phyloP scores from a whole-genome alignment of 1,140 invertebrate genomes.

The Drosophila repletoides region DNA sequence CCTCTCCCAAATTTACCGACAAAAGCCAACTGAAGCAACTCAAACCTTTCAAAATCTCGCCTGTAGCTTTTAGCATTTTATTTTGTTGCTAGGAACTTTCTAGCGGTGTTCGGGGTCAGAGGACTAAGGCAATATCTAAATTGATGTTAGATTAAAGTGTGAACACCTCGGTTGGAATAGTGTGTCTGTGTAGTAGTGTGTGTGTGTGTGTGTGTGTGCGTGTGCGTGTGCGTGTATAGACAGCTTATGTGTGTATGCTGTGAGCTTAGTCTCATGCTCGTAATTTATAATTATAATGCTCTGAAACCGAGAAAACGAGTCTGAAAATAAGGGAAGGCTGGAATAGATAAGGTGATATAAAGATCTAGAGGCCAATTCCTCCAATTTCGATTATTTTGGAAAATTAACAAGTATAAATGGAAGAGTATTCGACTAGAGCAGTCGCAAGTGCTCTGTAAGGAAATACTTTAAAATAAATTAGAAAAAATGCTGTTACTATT shows the following conservation, averaged over 20 bases:
- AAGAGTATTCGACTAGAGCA: too few species aligned
- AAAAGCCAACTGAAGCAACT: neutral
- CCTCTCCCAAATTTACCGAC: neutral
- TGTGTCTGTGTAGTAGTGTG: constrained; percentile 12
- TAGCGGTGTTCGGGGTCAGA: too few species aligned
- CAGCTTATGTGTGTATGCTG: constrained; percentile 16
- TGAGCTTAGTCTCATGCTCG: constrained; percentile 6
- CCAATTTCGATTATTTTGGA: too few species aligned
- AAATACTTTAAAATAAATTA: too few species aligned
- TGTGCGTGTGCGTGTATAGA: constrained; percentile 1
- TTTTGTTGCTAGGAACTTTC: neutral
- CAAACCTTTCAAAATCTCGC: neutral
- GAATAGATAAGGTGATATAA: too few species aligned
- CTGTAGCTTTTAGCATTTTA: neutral
- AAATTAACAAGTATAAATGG: too few species aligned
- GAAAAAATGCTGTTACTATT: too few species aligned
- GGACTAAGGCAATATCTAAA: constrained; percentile 13
- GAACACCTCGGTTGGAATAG: constrained; percentile 12
- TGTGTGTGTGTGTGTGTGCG: constrained; percentile 15
- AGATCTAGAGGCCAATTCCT: too few species aligned
- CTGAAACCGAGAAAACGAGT: constrained; percentile 10
- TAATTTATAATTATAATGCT: constrained; percentile 62
- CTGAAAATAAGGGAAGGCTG: constrained; percentile 1
- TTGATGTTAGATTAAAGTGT: constrained; percentile 42
- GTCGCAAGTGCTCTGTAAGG: too few species aligned